Conservation (phyloP, 1,140 invertebrate genomes). For the Meloidogyne chitwoodi region DNA sequence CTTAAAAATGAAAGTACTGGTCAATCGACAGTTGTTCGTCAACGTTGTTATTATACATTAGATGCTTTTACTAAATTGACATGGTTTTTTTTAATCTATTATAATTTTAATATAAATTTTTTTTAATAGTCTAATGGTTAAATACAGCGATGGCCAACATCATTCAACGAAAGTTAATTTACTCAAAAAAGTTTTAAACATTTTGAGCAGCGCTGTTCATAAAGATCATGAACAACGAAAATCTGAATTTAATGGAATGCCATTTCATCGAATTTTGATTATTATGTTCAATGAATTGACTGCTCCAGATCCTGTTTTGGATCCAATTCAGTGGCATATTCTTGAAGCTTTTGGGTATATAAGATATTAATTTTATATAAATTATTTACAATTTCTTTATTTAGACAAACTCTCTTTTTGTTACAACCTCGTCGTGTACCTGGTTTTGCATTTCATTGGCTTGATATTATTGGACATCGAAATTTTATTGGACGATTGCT, state of each 20-base stretch:
- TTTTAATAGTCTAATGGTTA: slow-evolving; percentile 88
- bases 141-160: slow-evolving; percentile 76
- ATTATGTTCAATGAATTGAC: slow-evolving; percentile 95
- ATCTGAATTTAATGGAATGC: slow-evolving; percentile 88
- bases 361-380: background rate
- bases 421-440: slow-evolving; percentile 87
- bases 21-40: slow-evolving; percentile 67
- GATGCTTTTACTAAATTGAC: slow-evolving; percentile 63
- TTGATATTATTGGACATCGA: slow-evolving; percentile 88
- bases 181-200: slow-evolving; percentile 87
- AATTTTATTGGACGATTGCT: slow-evolving; percentile 90
- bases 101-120: slow-evolving; percentile 55
- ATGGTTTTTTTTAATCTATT: slow-evolving; percentile 17
- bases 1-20: slow-evolving; percentile 67
- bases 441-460: slow-evolving; percentile 94
- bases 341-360: slow-evolving; percentile 65
- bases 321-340: slow-evolving; percentile 81
- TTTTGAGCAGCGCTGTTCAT: slow-evolving; percentile 85
- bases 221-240: slow-evolving; percentile 83
- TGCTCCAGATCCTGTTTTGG: slow-evolving; percentile 81
- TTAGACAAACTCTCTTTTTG: slow-evolving; percentile 28
- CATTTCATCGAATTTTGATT: slow-evolving; percentile 93
- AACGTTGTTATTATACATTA: slow-evolving; percentile 89
- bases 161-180: slow-evolving; percentile 89
- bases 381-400: background rate